Percentiles rank a stretch among this genome's conserved stretches.
Conservation (phyloP, 2,797 vertebrate species). For the Cichlasoma orientale region DNA sequence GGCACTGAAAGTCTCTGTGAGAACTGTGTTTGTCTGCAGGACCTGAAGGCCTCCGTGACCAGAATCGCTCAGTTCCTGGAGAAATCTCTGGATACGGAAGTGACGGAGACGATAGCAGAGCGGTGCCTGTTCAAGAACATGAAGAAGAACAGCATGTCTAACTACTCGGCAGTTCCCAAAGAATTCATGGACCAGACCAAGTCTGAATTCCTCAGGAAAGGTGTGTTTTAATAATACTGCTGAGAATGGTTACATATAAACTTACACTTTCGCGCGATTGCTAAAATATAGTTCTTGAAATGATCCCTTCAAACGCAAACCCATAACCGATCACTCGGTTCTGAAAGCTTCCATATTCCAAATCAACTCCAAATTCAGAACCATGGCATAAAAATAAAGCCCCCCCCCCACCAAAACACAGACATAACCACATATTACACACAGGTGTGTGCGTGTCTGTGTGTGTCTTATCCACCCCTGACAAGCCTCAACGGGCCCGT, state of each 20-base stretch:
- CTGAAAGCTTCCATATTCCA: too few species aligned
- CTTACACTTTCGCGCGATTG: too few species aligned
- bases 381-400: too few species aligned
- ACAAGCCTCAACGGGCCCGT: not conserved
- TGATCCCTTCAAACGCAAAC: too few species aligned
- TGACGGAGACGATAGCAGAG: constrained; percentile 67
- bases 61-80: constrained; percentile 71
- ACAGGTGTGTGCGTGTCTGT: too few species aligned
- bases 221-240: constrained; percentile 30
- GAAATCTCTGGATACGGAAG: constrained; percentile 66
- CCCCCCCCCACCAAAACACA: too few species aligned
- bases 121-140: constrained; percentile 80
- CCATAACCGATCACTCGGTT: too few species aligned
- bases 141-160: constrained; percentile 83
- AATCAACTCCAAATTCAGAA: too few species aligned
- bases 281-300: too few species aligned
- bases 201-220: constrained; percentile 80
- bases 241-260: too few species aligned
- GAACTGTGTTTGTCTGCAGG: constrained; percentile 55
- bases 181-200: constrained; percentile 75
- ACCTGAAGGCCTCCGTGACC: constrained; percentile 68
- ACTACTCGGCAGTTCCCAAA: constrained; percentile 72
- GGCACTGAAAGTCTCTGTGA: accelerated
- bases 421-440: too few species aligned
- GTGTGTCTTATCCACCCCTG: not conserved